Conservation (phyloP, 2,888 invertebrate species). For the Watsonalla binaria region DNA sequence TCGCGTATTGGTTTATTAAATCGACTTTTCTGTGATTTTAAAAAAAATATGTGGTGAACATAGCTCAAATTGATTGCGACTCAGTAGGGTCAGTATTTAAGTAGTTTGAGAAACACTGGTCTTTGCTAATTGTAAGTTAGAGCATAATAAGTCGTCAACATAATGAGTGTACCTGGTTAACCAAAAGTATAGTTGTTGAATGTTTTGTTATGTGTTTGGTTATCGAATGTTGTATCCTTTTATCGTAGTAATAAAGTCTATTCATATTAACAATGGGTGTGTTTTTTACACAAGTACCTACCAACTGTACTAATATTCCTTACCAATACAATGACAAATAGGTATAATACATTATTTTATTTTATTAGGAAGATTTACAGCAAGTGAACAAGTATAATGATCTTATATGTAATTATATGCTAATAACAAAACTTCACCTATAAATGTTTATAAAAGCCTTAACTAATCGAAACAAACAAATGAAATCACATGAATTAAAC, state of each 20-base stretch:
- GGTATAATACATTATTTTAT: not conserved
- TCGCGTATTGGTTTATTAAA: no score
- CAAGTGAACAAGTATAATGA: no score
- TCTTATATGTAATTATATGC: no score
- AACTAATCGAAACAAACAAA: no score
- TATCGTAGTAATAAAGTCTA: conserved; percentile 77
- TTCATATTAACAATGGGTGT: conserved; percentile 56
- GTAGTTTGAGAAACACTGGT: conserved; percentile 76
- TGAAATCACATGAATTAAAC: no score
- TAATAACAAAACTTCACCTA: no score
- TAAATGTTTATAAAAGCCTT: no score
- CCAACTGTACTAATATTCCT: not conserved
- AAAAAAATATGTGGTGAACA: not conserved
- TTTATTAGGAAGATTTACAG: no score
- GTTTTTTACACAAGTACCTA: no score
- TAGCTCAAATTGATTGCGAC: conserved; percentile 33
- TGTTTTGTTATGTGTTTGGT: conserved; percentile 60
- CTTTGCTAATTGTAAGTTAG: conserved; percentile 54
- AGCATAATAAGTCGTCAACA: conserved; percentile 71
- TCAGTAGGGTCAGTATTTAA: conserved; percentile 9
- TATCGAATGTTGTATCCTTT: conserved; percentile 65
- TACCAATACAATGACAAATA: no score
- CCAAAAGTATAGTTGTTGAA: conserved; percentile 76
- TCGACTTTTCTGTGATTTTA: no score
- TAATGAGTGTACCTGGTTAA: conserved; percentile 67